Conservation (phyloP, 2,888 invertebrate genomes). For the Lapara coniferarum region DNA sequence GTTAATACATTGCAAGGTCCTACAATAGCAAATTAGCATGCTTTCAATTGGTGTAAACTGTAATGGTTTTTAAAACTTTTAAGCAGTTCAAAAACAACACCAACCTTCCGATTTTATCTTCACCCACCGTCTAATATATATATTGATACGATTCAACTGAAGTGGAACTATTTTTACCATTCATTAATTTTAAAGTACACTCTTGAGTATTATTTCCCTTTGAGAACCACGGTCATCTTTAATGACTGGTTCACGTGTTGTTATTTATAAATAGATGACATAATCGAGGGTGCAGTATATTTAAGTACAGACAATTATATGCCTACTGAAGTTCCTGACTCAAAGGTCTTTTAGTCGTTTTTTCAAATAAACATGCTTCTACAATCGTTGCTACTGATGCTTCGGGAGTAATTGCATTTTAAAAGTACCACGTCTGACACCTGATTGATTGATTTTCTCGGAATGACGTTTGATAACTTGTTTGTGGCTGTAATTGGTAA, state of each 20-base stretch:
- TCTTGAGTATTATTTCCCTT: constrained; percentile 59
- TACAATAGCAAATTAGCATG: background rate
- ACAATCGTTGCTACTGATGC: background rate
- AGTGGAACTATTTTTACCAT: constrained; percentile 66
- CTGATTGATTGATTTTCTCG: constrained; percentile 6
- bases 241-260: constrained; percentile 43
- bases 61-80: constrained; percentile 48
- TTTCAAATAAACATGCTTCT: background rate
- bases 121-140: constrained; percentile 46
- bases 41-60: constrained; percentile 27
- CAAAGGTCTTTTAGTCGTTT: background rate
- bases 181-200: constrained; percentile 54
- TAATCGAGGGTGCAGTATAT: constrained; percentile 41
- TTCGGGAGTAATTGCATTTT: background rate
- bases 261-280: constrained; percentile 65
- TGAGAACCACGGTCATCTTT: constrained; percentile 48
- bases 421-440: background rate
- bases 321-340: background rate
- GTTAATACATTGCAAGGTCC: too few relatives aligned
- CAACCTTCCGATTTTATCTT: constrained; percentile 45
- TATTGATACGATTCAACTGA: constrained; percentile 54
- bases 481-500: constrained; percentile 18
- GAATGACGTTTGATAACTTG: background rate
- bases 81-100: constrained; percentile 49
- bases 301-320: constrained; percentile 8